phyloP scores from a whole-genome alignment of 2,797 vertebrate species.

The Ctenochaetus hawaiiensis region DNA sequence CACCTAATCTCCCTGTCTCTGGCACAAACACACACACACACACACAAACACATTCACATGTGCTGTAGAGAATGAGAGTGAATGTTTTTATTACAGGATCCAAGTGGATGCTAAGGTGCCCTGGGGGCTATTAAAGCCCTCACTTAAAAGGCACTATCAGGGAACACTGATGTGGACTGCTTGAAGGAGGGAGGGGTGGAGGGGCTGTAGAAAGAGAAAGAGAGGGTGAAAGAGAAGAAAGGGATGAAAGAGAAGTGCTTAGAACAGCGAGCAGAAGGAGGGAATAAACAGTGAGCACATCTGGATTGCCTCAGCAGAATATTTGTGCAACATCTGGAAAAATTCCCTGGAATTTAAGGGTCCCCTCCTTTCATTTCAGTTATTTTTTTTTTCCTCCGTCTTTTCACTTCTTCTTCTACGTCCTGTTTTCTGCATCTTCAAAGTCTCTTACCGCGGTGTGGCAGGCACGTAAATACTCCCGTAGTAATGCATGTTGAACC shows the following conservation, averaged over 20 bases:
- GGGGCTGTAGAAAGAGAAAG: constrained; percentile 30
- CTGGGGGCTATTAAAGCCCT: constrained; percentile 76
- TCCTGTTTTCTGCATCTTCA: constrained; percentile 78
- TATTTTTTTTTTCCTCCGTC: constrained; percentile 28
- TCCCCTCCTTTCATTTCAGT: constrained; percentile 82
- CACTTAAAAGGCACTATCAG: constrained; percentile 77
- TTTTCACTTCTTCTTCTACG: constrained; percentile 47
- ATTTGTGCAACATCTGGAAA: constrained; percentile 88
- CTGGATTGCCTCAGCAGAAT: constrained; percentile 86
- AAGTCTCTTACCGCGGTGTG: constrained; percentile 65
- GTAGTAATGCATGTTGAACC: constrained; percentile 73
- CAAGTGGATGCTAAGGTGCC: constrained; percentile 74
- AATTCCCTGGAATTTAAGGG: constrained; percentile 86
- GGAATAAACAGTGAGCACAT: constrained; percentile 81
- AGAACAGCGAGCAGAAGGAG: constrained; percentile 64
- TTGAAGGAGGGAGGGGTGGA: constrained; percentile 35
- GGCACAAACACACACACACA: constrained; percentile 6
- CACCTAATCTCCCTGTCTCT: constrained; percentile 50
- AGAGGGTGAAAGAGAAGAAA: constrained; percentile 30
- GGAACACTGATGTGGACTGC: constrained; percentile 62
- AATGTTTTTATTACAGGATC: constrained; percentile 84
- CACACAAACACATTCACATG: constrained; percentile 24
- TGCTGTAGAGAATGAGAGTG: constrained; percentile 70
- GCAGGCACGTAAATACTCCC: constrained; percentile 77
- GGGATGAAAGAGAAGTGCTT: constrained; percentile 65